phyloP scores from a whole-genome alignment of 2,113 vertebrate genomes.

The Myrmecobius fasciatus region DNA sequence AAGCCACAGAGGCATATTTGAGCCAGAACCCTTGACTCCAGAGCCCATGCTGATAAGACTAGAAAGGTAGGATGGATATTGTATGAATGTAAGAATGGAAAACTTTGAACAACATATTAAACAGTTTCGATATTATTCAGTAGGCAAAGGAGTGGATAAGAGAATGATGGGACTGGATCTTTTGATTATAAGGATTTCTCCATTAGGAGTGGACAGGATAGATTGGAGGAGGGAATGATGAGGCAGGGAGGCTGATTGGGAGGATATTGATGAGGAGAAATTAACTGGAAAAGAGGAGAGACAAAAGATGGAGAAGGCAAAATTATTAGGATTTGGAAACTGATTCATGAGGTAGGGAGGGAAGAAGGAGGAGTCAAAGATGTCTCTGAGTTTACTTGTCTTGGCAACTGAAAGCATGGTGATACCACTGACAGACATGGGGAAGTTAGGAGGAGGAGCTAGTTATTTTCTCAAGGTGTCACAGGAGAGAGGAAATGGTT shows the following conservation, averaged over 20 bases:
- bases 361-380: background rate
- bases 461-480: background rate
- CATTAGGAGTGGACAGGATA: background rate
- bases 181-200: background rate
- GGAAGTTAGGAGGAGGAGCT: background rate
- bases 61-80: background rate
- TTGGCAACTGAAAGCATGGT: background rate
- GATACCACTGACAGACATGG: background rate
- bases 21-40: background rate
- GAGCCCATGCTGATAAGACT: background rate
- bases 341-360: background rate
- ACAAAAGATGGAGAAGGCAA: background rate
- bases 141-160: background rate
- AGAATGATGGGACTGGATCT: background rate
- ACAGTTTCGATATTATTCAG: background rate
- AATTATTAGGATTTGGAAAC: background rate
- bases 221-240: background rate
- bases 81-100: background rate
- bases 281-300: background rate
- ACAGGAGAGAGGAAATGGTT: background rate
- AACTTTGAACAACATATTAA: background rate
- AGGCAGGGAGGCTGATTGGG: background rate
- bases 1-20: background rate
- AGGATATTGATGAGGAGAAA: background rate
- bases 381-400: background rate